A percentile compares a stretch with the other conserved stretches of the same genome.
Conservation (phyloP, 2,113 vertebrate species). For the Heterochromis multidens region DNA sequence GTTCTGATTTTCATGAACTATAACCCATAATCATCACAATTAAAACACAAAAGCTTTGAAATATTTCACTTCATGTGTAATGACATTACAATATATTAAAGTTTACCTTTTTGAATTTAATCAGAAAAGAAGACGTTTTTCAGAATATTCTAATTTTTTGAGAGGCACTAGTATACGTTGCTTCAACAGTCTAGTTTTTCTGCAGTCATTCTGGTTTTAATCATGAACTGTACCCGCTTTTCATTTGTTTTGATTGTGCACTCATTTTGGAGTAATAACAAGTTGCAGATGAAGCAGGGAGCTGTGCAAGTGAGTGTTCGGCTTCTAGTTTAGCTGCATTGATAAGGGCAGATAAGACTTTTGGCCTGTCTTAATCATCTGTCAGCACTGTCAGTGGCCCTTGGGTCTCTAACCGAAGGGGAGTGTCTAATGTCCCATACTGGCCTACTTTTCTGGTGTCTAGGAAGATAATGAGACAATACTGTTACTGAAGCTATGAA, state of each 20-base stretch:
- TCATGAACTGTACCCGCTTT: not conserved
- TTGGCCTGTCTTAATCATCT: conserved; percentile 49
- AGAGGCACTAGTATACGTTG: not conserved
- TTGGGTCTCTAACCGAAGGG: conserved; percentile 42
- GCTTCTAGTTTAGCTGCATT: not conserved
- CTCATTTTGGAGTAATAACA: not conserved
- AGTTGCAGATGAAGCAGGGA: not conserved
- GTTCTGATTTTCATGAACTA: not conserved
- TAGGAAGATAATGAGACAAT: conserved; percentile 70
- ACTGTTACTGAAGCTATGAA: conserved; percentile 49
- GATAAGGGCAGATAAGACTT: conserved; percentile 22
- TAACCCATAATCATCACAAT: not conserved
- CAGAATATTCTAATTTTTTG: not conserved
- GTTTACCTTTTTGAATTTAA: no score
- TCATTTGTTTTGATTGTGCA: not conserved
- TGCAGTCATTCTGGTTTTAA: not conserved
- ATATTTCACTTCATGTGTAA: not conserved
- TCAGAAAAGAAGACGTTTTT: not conserved
- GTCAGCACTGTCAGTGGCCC: conserved; percentile 16
- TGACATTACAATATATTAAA: not conserved
- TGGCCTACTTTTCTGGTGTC: conserved; percentile 51
- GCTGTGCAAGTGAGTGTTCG: not conserved
- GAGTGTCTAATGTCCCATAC: conserved; percentile 52
- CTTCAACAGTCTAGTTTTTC: not conserved
- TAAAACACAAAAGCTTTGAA: not conserved